Conservation (phyloP, 2,113 vertebrate species). For the Ptilonorhynchus violaceus region DNA sequence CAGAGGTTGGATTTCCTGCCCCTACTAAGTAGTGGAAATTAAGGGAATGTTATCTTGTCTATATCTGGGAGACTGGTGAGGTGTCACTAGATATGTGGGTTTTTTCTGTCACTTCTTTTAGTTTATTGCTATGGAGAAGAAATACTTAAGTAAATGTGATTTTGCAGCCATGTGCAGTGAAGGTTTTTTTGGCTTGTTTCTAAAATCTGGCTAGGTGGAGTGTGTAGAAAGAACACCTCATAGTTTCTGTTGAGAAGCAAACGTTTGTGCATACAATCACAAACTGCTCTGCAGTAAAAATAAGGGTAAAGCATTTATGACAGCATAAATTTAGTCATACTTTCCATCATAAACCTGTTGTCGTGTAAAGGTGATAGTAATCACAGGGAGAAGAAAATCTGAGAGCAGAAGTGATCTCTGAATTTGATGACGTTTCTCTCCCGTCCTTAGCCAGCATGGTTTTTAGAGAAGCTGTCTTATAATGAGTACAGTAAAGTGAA, state of each 20-base stretch:
- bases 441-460: not conserved
- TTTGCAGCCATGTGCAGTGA: not conserved
- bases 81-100: not conserved
- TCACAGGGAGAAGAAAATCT: not conserved
- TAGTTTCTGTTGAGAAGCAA: not conserved
- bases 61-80: not conserved
- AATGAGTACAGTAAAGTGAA: not conserved
- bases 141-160: not conserved
- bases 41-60: not conserved
- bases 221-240: not conserved
- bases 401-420: not conserved
- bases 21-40: not conserved
- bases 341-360: not conserved
- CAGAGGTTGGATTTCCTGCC: not conserved
- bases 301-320: not conserved
- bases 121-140: not conserved
- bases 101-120: not conserved
- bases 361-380: not conserved
- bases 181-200: not conserved
- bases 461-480: not conserved
- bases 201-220: not conserved
- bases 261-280: not conserved
- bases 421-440: not conserved
- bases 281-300: not conserved
- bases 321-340: not conserved